A percentile compares a stretch with the other conserved stretches of the same genome.
Conservation (phyloP, 2,113 vertebrate genomes). For the Dromaius novaehollandiae region DNA sequence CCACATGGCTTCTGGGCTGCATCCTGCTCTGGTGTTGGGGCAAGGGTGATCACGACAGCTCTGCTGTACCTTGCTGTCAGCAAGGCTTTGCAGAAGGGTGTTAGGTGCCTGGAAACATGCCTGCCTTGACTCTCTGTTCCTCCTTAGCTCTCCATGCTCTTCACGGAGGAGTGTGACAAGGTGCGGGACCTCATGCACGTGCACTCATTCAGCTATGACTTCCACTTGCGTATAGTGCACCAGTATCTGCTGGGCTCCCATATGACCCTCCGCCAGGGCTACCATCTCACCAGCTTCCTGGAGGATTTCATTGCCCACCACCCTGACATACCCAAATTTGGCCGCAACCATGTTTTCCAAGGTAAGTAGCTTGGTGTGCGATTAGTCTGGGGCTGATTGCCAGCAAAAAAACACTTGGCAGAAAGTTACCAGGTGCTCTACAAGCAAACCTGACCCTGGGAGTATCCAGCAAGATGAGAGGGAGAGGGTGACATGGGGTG, state of each 20-base stretch:
- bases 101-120: background rate
- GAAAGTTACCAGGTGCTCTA: background rate
- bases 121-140: background rate
- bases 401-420: background rate
- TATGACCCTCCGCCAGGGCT: conserved; percentile 92
- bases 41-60: background rate
- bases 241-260: conserved; percentile 93
- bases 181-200: conserved; percentile 98
- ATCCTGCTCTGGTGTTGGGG: background rate
- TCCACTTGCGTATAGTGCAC: conserved; percentile 96
- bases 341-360: conserved; percentile 96
- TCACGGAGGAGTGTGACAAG: conserved; percentile 98
- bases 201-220: conserved; percentile 98
- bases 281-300: conserved; percentile 95
- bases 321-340: conserved; percentile 94
- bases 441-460: background rate
- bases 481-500: background rate
- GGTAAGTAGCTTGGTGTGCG: conserved; percentile 70
- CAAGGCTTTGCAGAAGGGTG: background rate
- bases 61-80: background rate
- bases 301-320: conserved; percentile 95
- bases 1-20: background rate
- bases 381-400: background rate
- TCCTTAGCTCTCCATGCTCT: conserved; percentile 95
- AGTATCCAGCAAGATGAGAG: background rate